Percentiles rank a stretch among this genome's conserved stretches.
phyloP scores from a whole-genome alignment of 2,797 vertebrate genomes.

The Hafferia zeledoni region DNA sequence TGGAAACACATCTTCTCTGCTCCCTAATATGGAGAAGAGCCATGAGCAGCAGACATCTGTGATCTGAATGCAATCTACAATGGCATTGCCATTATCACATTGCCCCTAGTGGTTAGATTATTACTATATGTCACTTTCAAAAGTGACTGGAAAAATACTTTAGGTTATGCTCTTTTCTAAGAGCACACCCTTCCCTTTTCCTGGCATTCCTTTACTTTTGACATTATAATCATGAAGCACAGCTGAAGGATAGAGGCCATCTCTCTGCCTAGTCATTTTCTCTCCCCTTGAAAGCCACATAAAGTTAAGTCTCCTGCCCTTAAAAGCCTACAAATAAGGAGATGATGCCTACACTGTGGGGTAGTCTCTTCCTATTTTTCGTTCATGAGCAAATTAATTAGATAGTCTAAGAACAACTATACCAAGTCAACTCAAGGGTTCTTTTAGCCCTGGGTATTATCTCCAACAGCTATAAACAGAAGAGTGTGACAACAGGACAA shows the following conservation, averaged over 20 bases:
- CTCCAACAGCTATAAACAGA: neutral
- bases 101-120: neutral
- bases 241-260: neutral
- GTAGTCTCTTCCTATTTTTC: neutral
- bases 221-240: neutral
- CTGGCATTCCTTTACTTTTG: neutral
- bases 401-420: neutral
- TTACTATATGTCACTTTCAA: neutral
- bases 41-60: neutral
- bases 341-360: neutral
- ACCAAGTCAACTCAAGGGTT: neutral
- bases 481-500: neutral
- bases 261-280: neutral
- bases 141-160: neutral
- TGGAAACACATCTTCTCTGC: neutral
- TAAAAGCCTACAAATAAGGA: neutral
- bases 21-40: neutral
- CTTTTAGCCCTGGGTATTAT: neutral
- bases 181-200: neutral
- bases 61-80: neutral
- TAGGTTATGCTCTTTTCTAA: neutral
- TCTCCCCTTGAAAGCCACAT: neutral
- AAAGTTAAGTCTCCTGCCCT: neutral
- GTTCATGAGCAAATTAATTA: neutral
- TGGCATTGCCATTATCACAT: neutral